A percentile compares a stretch with the other conserved stretches of the same genome.
Conservation (phyloP, 2,113 vertebrate species). For the Antigone vipio region DNA sequence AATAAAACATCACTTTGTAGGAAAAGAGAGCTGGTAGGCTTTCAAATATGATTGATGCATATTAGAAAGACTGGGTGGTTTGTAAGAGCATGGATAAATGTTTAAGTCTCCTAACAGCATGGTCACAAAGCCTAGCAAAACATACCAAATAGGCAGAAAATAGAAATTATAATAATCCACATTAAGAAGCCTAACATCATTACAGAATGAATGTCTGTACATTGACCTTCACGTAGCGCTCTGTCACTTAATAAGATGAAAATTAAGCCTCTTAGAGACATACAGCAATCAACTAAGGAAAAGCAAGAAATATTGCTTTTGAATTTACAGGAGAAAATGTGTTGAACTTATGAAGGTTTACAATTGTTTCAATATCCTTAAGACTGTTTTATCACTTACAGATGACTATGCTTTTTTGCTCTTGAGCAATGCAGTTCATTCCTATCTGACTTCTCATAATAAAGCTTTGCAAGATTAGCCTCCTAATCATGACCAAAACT, state of each 20-base stretch:
- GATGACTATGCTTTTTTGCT: not conserved
- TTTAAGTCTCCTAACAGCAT: not conserved
- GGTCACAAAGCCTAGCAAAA: not conserved
- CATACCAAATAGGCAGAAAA: slow-evolving; percentile 4
- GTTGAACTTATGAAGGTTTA: not conserved
- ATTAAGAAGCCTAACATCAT: not conserved
- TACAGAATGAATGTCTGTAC: not conserved
- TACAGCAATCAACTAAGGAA: not conserved
- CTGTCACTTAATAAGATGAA: slow-evolving; percentile 17
- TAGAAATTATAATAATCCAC: not conserved
- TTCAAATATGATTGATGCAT: not conserved
- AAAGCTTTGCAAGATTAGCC: not conserved
- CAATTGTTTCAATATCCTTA: not conserved
- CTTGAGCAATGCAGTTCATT: not conserved
- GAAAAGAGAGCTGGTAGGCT: not conserved
- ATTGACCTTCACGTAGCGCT: not conserved
- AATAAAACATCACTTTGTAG: not conserved
- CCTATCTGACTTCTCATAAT: not conserved
- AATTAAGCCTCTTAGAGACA: slow-evolving; percentile 9
- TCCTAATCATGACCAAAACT: not conserved
- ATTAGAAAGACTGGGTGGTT: not conserved
- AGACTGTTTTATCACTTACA: not conserved
- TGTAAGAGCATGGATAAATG: not conserved
- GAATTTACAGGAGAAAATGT: not conserved
- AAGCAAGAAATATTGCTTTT: not conserved